Conservation (phyloP, 2,888 invertebrate genomes). For the Drosophila hamatofila region DNA sequence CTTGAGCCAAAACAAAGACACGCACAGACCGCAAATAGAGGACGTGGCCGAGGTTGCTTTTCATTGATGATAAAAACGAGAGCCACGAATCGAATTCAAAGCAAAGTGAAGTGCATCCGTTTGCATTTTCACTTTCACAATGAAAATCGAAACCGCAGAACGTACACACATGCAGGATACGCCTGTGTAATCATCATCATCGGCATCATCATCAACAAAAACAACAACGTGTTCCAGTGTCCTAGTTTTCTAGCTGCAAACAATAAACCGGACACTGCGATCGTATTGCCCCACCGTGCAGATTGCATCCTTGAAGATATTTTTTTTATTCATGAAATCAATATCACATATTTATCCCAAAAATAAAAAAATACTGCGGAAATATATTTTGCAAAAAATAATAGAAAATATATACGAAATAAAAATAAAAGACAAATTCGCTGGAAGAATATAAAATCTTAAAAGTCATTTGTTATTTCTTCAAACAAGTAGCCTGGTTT, state of each 20-base stretch:
- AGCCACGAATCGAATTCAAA: slow-evolving; percentile 18
- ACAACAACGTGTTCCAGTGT: slow-evolving; percentile 50
- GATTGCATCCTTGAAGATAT: slow-evolving; percentile 33
- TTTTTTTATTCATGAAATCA: slow-evolving; percentile 35
- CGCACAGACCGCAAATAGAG: slow-evolving; percentile 61
- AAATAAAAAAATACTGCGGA: slow-evolving; percentile 29
- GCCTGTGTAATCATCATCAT: slow-evolving; percentile 57
- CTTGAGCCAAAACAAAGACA: slow-evolving; percentile 60
- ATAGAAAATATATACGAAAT: slow-evolving; percentile 26
- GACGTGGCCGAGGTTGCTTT: slow-evolving; percentile 25
- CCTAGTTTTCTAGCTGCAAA: slow-evolving; percentile 61
- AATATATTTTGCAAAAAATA: slow-evolving; percentile 33
- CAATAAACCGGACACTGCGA: slow-evolving; percentile 81
- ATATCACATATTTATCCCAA: slow-evolving; percentile 35
- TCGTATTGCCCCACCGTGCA: slow-evolving; percentile 74
- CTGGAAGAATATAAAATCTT: slow-evolving; percentile 20
- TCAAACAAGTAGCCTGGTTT: slow-evolving; percentile 22
- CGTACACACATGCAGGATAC: slow-evolving; percentile 66
- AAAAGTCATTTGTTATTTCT: slow-evolving; percentile 55
- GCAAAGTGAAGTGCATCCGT: slow-evolving; percentile 70
- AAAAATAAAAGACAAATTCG: slow-evolving; percentile 12
- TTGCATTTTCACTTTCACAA: slow-evolving; percentile 80
- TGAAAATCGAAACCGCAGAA: slow-evolving; percentile 78
- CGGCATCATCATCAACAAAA: slow-evolving; percentile 21
- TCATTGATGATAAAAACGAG: slow-evolving; percentile 30